Evolutionary conservation across 2,113 vertebrate species (phyloP).

Genomic region (Pica pica): DNA sequence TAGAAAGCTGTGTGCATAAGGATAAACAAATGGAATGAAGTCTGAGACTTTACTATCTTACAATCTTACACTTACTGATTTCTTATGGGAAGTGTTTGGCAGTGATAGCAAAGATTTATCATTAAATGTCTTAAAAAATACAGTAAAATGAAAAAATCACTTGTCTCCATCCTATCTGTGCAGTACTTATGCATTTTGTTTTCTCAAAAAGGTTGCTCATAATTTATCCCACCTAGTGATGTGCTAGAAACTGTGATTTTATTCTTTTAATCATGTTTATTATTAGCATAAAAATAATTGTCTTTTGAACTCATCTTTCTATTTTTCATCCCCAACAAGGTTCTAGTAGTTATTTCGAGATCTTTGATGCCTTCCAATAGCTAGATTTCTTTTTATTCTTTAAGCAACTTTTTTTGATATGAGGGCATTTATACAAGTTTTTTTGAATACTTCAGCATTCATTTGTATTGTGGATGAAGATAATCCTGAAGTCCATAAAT

Average conservation of each 20-base stretch:
- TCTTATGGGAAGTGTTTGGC: not conserved
- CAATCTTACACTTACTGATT: not conserved
- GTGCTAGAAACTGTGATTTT: not conserved
- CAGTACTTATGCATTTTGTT: not conserved
- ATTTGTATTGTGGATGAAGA: not conserved
- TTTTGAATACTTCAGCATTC: not conserved
- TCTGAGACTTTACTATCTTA: not conserved
- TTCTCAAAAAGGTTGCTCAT: not conserved
- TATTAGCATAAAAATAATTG: not conserved
- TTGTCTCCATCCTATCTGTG: not conserved
- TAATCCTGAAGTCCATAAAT: not conserved
- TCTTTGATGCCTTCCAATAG: not conserved
- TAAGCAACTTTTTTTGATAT: not conserved
- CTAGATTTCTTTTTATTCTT: not conserved
- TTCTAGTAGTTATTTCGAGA: not conserved
- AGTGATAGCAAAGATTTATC: not conserved
- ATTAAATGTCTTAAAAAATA: not conserved
- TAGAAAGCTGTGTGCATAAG: not conserved
- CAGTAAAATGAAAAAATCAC: not conserved
- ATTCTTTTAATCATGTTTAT: not conserved
- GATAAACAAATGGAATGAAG: not conserved
- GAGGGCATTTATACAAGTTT: not conserved
- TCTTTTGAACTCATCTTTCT: not conserved
- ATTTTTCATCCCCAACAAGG: not conserved
- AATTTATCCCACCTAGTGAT: not conserved